Percentiles rank a stretch among this genome's conserved stretches.
Evolutionary conservation across 2,888 invertebrate species (phyloP).

Genomic region (Calliphora vomitoria): DNA sequence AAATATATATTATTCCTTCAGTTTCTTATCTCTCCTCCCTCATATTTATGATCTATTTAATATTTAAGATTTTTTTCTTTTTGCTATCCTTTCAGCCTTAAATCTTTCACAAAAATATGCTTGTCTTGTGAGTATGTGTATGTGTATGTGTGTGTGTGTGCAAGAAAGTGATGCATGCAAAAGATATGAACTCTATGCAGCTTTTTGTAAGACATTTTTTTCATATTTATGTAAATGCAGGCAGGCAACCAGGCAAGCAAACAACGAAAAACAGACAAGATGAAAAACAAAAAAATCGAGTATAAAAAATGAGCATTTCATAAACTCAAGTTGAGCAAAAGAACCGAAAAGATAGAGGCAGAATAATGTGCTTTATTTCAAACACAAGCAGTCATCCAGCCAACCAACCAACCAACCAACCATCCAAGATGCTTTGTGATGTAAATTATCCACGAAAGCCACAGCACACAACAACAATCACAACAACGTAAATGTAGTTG

Average conservation of each 20-base stretch:
- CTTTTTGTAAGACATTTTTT: slow-evolving; percentile 35
- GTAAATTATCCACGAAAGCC: slow-evolving; percentile 73
- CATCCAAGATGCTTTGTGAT: slow-evolving; percentile 69
- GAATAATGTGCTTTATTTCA: slow-evolving; percentile 61
- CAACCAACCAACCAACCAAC: slow-evolving; percentile 42
- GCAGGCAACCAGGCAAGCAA: slow-evolving; percentile 36
- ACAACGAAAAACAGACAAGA: slow-evolving; percentile 2
- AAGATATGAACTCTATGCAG: slow-evolving; percentile 57
- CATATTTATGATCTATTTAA: slow-evolving; percentile 29
- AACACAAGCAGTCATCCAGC: slow-evolving; percentile 39
- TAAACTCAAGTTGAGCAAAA: slow-evolving; percentile 67
- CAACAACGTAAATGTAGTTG: slow-evolving; percentile 57
- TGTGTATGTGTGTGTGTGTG: background rate
- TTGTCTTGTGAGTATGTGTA: slow-evolving; percentile 7
- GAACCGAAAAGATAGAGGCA: slow-evolving; percentile 62
- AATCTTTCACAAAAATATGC: slow-evolving; percentile 59
- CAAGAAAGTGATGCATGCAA: slow-evolving; percentile 1
- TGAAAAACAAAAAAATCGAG: background rate
- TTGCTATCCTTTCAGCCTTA: slow-evolving; percentile 11
- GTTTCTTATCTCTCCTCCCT: background rate
- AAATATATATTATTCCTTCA: slow-evolving; percentile 24
- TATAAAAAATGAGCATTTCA: slow-evolving; percentile 67
- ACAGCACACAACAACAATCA: slow-evolving; percentile 46
- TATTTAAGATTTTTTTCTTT: slow-evolving; percentile 22
- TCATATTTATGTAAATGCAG: slow-evolving; percentile 53